These are phyloP conservation scores for Phthorimaea operculella DNA, from an alignment of 1,140 invertebrate species.

Conservation along the genomic window DNA sequence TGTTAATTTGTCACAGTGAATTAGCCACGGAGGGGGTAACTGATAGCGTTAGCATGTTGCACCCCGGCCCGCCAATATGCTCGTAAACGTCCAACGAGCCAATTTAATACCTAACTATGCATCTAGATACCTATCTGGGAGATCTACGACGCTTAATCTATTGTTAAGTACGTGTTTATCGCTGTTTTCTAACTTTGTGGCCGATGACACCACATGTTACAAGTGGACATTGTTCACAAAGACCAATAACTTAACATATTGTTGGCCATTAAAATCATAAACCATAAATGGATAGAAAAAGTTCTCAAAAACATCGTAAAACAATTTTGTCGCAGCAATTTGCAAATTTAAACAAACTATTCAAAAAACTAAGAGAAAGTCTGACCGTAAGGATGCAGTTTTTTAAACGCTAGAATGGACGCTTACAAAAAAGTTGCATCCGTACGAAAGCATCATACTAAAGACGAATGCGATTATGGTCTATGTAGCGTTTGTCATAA, in stretches of 20 bases:
- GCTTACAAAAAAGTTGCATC: conserved; percentile 35
- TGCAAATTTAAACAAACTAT: conserved; percentile 27
- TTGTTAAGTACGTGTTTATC: background rate
- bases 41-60: conserved; percentile 63
- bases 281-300: background rate
- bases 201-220: background rate
- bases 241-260: background rate
- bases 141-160: conserved; percentile 18
- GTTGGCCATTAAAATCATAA: background rate
- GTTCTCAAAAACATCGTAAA: conserved; percentile 16
- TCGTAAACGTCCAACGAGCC: conserved; percentile 53
- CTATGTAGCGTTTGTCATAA: background rate
- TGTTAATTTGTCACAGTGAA: conserved; percentile 67
- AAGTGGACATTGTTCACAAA: background rate
- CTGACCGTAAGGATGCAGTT: conserved; percentile 10
- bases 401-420: conserved; percentile 11
- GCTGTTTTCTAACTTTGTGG: background rate
- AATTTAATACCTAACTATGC: conserved; percentile 62
- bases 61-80: conserved; percentile 61
- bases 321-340: conserved; percentile 20
- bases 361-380: conserved; percentile 31
- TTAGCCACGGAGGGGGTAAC: conserved; percentile 61
- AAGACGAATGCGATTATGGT: background rate
- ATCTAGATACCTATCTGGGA: conserved; percentile 47
- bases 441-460: background rate